Evolutionary conservation across 2,888 invertebrate species (phyloP).

Genomic region (Thecocarcelia acutangulata): DNA sequence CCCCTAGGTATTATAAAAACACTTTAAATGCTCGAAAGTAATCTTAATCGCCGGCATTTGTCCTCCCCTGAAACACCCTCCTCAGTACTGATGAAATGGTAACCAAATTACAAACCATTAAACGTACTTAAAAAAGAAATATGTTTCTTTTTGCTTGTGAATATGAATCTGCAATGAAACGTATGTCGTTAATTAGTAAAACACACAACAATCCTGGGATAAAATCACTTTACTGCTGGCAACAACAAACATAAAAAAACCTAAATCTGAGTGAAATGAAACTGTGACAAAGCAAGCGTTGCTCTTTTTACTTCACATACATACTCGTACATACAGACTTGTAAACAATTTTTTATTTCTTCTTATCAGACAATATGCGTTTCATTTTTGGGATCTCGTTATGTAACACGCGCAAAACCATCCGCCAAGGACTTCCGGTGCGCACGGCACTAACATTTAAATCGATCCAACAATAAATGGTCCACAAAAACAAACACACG

Average conservation of each 20-base stretch:
- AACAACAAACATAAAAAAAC: slow-evolving; percentile 47
- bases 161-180: slow-evolving; percentile 19
- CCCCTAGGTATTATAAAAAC: not conserved
- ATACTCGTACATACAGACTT: too few relatives aligned
- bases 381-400: slow-evolving; percentile 69
- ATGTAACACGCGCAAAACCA: slow-evolving; percentile 73
- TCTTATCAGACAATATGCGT: slow-evolving; percentile 61
- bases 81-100: slow-evolving; percentile 35
- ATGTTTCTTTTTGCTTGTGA: slow-evolving; percentile 9
- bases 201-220: slow-evolving; percentile 60
- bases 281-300: slow-evolving; percentile 36
- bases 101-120: slow-evolving; percentile 71
- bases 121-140: slow-evolving; percentile 53
- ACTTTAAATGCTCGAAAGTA: slow-evolving; percentile 1
- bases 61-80: slow-evolving; percentile 43
- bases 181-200: slow-evolving; percentile 67
- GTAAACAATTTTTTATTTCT: slow-evolving; percentile 1
- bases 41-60: slow-evolving; percentile 9
- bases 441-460: slow-evolving; percentile 69
- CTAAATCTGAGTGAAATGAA: slow-evolving; percentile 37
- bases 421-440: slow-evolving; percentile 73
- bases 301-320: slow-evolving; percentile 31
- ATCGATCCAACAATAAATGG: slow-evolving; percentile 36
- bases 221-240: slow-evolving; percentile 64
- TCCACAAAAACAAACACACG: not conserved